Evolutionary conservation across 2,888 invertebrate species (phyloP), one percentile per base, ranked within the genome.

Genomic region (Hydroisotoma schaefferi): DNA sequence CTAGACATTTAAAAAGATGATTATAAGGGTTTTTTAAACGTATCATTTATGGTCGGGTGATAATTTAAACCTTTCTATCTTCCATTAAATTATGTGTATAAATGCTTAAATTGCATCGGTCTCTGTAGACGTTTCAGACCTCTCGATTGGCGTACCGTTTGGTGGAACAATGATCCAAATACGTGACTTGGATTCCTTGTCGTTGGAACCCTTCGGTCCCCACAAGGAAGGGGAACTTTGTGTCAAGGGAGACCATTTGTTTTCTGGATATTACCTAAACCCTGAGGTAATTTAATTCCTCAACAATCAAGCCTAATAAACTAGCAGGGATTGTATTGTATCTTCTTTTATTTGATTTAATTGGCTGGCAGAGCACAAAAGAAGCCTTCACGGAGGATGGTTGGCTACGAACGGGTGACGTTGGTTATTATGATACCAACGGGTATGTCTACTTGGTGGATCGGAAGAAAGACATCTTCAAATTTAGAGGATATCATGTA

Each of bases 401-500:
- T 2, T 70, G 47, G 46, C 63, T 68, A 33, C 33, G 57, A 37
- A 68, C 66, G 5, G 69, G 69, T 1, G 69, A 70, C 37, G 40
- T 70, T 25, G 69, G 69, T 8, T 66, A 64, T 47, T 67, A 47
- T 38, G 67, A 70, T 48, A 44, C 48, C 12, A 38, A 62, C n/a
- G 62, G 59, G 18, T 70, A 57, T 47, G 27, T 70, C 1, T 68
- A 59, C 27, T 28, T 70, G 4, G 68, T 70, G 27, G 70, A 70
- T 38, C 46, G 69, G 40, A 29, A 57, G 26, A 69, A 69, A 37
- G 69, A 69, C 33, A 65, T 69, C 33, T 70, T 70, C 55, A 70
- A 68, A 56, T 68, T 66, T 44, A 57, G 38, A 20, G 55, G 58
- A 29, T 57, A 66, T 56, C 68, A 70, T 55, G 70, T 70, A 55